Conservation (phyloP, 2,888 invertebrate species). For the Rhyacophila evoluta region DNA sequence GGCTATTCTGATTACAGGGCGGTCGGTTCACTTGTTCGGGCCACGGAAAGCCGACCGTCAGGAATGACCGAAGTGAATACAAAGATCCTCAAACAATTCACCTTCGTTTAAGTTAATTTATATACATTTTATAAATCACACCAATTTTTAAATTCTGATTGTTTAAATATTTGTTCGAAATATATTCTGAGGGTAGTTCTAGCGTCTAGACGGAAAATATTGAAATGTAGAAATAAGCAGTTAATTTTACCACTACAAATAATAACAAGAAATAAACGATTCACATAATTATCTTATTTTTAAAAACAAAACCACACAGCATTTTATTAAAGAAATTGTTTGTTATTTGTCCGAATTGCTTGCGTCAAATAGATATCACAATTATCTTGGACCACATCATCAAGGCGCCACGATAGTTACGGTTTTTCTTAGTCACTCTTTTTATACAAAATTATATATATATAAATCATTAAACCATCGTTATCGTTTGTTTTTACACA, state of each 20-base stretch:
- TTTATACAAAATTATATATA: background rate
- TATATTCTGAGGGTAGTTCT: too few species aligned
- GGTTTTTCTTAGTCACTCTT: background rate
- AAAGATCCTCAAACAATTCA: conserved; percentile 25
- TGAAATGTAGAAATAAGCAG: too few species aligned
- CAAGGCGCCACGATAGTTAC: background rate
- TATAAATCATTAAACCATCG: background rate
- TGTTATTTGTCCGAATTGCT: background rate
- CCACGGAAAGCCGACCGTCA: background rate
- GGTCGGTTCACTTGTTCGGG: conserved; percentile 34
- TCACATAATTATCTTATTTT: too few species aligned
- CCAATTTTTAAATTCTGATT: too few species aligned
- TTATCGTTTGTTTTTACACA: background rate
- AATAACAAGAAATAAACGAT: too few species aligned
- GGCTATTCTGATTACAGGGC: conserved; percentile 33
- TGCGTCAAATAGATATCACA: background rate
- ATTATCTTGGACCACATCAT: background rate
- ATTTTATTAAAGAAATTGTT: too few species aligned
- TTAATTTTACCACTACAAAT: too few species aligned
- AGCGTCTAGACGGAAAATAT: too few species aligned
- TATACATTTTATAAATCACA: too few species aligned
- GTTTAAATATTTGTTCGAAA: too few species aligned
- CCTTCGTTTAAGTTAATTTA: too few species aligned
- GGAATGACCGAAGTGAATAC: background rate
- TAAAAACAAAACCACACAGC: too few species aligned